These are phyloP conservation scores for Petromus typicus DNA, from an alignment of 2,113 vertebrate genomes.

Conservation along the genomic window DNA sequence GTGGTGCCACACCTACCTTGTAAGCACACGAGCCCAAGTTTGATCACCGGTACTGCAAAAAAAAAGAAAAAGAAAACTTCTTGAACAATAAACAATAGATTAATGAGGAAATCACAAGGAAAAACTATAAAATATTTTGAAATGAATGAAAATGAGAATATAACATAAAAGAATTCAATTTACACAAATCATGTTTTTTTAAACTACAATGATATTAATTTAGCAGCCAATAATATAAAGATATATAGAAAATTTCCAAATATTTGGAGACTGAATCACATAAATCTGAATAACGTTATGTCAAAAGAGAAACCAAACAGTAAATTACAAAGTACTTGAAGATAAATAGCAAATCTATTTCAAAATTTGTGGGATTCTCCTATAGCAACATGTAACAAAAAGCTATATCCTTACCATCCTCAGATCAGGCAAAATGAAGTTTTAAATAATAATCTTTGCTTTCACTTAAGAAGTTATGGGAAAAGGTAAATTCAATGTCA, in stretches of 20 bases:
- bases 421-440: background rate
- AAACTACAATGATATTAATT: background rate
- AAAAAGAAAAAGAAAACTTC: too few relatives aligned
- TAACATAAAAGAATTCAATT: background rate
- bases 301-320: background rate
- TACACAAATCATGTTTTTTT: background rate
- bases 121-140: background rate
- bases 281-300: background rate
- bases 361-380: background rate
- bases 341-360: background rate
- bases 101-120: background rate
- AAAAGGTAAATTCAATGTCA: background rate
- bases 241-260: background rate
- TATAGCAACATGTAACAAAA: background rate
- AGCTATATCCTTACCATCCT: background rate
- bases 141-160: background rate
- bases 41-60: too few relatives aligned
- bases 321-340: background rate
- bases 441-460: background rate
- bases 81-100: background rate
- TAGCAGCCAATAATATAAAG: background rate
- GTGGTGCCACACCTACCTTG: too few relatives aligned
- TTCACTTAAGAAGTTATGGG: background rate
- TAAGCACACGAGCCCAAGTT: too few relatives aligned
- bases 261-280: background rate